A percentile compares a stretch with the other conserved stretches of the same genome.
phyloP scores from a whole-genome alignment of 2,888 invertebrate species.

The Eueremaeus valkanovi region DNA sequence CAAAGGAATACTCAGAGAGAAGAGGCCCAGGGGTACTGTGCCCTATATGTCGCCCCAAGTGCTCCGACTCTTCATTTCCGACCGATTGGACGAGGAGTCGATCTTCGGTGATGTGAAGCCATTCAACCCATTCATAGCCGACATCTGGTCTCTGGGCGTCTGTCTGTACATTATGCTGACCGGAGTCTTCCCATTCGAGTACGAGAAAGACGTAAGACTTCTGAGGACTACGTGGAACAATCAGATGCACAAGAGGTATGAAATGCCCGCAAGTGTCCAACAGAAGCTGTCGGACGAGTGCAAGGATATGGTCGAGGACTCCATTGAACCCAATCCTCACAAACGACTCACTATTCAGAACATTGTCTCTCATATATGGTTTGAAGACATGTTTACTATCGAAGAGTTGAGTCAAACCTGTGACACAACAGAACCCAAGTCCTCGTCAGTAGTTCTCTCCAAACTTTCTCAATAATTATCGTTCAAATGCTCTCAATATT shows the following conservation, averaged over 20 bases:
- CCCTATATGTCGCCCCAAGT: conserved; percentile 3
- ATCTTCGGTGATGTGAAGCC: not conserved
- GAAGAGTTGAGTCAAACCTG: not conserved
- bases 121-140: conserved; percentile 5
- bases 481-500: too few relatives aligned
- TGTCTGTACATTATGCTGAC: not conserved
- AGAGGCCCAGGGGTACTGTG: not conserved
- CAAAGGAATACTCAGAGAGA: not conserved
- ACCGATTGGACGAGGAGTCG: not conserved
- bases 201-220: not conserved
- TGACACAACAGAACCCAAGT: too few relatives aligned
- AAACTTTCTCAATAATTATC: too few relatives aligned
- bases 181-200: not conserved
- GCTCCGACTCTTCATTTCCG: not conserved
- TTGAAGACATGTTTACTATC: not conserved
- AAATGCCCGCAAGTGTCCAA: too few relatives aligned
- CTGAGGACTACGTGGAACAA: not conserved
- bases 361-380: not conserved
- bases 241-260: not conserved
- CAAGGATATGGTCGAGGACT: not conserved
- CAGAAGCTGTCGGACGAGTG: not conserved
- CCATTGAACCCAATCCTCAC: not conserved
- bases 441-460: too few relatives aligned
- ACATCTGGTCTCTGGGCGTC: not conserved
- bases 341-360: not conserved